phyloP scores from a whole-genome alignment of 2,888 invertebrate species.

The Phaonia tiefii region DNA sequence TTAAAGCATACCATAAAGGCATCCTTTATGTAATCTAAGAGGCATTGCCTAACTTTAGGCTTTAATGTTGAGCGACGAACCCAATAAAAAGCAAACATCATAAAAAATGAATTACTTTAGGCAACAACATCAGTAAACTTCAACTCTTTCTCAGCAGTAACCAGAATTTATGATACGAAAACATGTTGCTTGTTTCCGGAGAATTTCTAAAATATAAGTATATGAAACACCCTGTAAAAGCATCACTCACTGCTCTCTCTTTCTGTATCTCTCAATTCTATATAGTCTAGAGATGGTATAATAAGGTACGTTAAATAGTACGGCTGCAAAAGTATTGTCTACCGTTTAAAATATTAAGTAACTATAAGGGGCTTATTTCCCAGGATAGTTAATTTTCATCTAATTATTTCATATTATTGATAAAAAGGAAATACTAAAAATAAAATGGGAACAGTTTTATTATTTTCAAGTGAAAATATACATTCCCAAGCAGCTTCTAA shows the following conservation, averaged over 20 bases:
- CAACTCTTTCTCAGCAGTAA: conserved; percentile 26
- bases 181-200: conserved; percentile 15
- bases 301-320: no score
- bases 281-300: no score
- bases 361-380: no score
- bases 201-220: background rate
- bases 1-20: conserved; percentile 23
- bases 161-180: background rate
- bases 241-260: background rate
- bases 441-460: no score
- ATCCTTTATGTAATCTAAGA: conserved; percentile 3
- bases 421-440: no score
- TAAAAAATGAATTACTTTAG: conserved; percentile 35
- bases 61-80: conserved; percentile 1
- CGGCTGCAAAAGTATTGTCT: no score
- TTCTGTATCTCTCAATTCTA: background rate
- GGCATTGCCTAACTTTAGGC: conserved; percentile 35
- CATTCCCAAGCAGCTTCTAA: no score
- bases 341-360: no score
- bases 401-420: no score
- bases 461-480: no score
- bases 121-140: conserved; percentile 10
- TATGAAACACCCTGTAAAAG: conserved; percentile 18
- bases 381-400: no score
- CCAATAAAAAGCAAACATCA: conserved; percentile 14